Evolutionary conservation across 2,888 invertebrate species (phyloP), one percentile per base, ranked within the genome.

Genomic region (Trachelus stipa): DNA sequence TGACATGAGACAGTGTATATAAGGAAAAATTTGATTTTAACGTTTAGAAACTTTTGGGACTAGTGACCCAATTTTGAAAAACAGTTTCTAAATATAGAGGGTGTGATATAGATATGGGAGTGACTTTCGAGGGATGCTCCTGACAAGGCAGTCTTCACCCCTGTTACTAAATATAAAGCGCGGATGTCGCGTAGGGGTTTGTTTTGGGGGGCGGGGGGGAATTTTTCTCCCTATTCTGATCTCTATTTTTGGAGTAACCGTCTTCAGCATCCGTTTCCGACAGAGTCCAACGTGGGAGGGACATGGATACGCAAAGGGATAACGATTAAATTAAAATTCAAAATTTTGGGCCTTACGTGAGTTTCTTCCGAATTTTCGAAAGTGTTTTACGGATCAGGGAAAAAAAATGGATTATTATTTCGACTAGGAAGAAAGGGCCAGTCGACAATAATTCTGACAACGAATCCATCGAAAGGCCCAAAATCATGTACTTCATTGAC

Each of bases 231-330:
- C 40, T 23, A 56, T 56, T 23, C 40, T 9, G 40, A 56, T 56
- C 40, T 56, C 40, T 56, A 71, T 71, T 71, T 71, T 71, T 30
- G 33, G 71, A 71, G 71, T 71, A 71, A 71, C 71, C 71, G 71
- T 71, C 33, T 9, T 15, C 71, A 71, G 33, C 71, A 33, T 71
- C 71, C 33, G 71, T 71, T 71, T 71, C 33, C 33, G 31, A 71
- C 11, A 12, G 11, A 9, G 40, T 23, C 23, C 15, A 56, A 56
- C 40, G 40, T 23, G 40, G 23, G 15, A 56, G 40, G 23, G 23
- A 56, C 40, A 9, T 23, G 40, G 9, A 56, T 56, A 23, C 0
- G 40, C 2, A 23, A 23, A 15, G 40, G 23, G 23, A 56, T 23
- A 56, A 56, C 6, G 23, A 23, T 56, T 56, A 56, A 23, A 56